These are phyloP conservation scores for Helicoverpa armigera DNA, from an alignment of 1,140 invertebrate species.

Conservation along the genomic window DNA sequence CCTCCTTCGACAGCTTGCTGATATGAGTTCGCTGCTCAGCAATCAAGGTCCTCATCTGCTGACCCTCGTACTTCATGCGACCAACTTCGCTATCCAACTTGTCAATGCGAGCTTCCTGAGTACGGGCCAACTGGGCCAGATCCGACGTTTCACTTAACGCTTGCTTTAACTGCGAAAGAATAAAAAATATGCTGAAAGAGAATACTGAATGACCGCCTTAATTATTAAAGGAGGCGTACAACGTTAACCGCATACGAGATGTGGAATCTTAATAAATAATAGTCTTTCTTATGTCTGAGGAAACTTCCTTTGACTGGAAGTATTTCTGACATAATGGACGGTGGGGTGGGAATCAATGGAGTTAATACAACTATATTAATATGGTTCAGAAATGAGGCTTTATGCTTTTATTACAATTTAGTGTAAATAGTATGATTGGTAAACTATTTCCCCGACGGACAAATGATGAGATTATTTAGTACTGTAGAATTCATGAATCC, in stretches of 20 bases:
- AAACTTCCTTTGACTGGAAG: neutral
- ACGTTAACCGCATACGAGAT: neutral
- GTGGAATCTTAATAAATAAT: constrained; percentile 8
- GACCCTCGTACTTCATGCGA: constrained; percentile 72
- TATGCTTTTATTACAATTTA: no score
- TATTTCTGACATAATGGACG: no score
- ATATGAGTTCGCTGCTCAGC: constrained; percentile 69
- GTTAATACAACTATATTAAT: no score
- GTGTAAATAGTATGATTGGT: no score
- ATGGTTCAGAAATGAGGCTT: no score
- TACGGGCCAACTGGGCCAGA: constrained; percentile 69
- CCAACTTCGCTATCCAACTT: constrained; percentile 74
- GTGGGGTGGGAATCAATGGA: no score
- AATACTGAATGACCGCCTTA: neutral
- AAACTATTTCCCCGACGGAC: no score
- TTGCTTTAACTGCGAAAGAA: constrained; percentile 68
- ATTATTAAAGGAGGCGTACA: constrained; percentile 8
- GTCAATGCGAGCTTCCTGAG: constrained; percentile 75
- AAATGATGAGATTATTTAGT: no score
- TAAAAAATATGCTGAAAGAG: constrained; percentile 7
- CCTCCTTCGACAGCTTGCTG: constrained; percentile 74
- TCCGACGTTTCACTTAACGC: constrained; percentile 73
- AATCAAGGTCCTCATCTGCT: constrained; percentile 66
- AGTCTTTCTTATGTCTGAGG: neutral
- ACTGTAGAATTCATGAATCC: no score